Evolutionary conservation across 1,140 invertebrate species (phyloP), one percentile per base, ranked within the genome.

Genomic region (Zaprionus nigranus): DNA sequence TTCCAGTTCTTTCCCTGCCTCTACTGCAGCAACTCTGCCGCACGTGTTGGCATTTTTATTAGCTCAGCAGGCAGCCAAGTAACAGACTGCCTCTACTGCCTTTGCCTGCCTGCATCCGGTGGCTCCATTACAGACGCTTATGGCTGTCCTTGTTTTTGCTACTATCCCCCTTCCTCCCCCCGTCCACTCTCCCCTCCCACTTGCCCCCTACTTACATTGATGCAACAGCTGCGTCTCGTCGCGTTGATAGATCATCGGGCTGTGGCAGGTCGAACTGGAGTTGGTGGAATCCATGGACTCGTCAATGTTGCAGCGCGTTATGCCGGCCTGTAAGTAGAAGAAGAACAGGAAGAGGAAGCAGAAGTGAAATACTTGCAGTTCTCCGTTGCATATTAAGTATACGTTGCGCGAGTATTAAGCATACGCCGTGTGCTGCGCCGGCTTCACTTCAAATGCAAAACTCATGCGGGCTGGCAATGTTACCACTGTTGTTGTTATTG

Each of bases 251-350:
- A 92, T 76, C 92, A 92, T 92, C 59, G 92, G 92, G 53, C 92
- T 92, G 62, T 92, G 91, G 73, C 92, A 92, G 65, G 92, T 92
- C 53, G 92, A 92, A 26, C 90, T 92, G 24, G 92, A 92, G 70
- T 92, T 88, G 38, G 90, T 92, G 13, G 92, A 92, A 75, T 92
- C 92, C 11, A 92, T 90, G 26, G 92, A 92, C 51, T 92, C 92
- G 59, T 92, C 92, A 6, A 92, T 91, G 56, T 92, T 92, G 77
- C 88, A 92, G 3, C 92, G 88, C 53, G 92, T 92, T 26, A 92
- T 92, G 53, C 92, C 92, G 54, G 90, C 92, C 92, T 92, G 63
- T 2, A 69, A 77, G 9, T 13, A 77, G 9, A 36, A 11, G 30
- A 28, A 30, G 46, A 17, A 17, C 0, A n/a, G 2, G 26, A 5